Percentiles rank a stretch among this genome's conserved stretches.
phyloP scores from a whole-genome alignment of 2,113 vertebrate species.

The Cercocebus atys region DNA sequence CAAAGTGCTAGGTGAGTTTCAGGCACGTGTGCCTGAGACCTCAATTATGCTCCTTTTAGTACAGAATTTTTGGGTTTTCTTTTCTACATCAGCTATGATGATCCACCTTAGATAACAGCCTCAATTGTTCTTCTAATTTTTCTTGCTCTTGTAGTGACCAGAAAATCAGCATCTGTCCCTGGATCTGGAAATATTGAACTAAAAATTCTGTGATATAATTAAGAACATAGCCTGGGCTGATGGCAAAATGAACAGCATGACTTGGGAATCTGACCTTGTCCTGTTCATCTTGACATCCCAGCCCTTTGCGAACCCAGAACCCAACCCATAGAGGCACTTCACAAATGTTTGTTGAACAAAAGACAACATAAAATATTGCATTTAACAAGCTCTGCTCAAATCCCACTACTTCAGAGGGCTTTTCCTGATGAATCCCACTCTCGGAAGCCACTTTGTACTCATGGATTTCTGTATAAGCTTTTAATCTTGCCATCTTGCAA shows the following conservation, averaged over 20 bases:
- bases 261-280: not conserved
- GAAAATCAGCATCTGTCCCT: not conserved
- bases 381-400: slow-evolving; percentile 62
- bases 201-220: not conserved
- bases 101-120: not conserved
- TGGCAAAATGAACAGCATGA: not conserved
- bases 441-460: slow-evolving; percentile 62
- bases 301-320: not conserved
- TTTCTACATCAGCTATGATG: not conserved
- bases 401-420: slow-evolving; percentile 74
- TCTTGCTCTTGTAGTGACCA: not conserved
- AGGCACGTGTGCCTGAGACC: not conserved
- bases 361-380: slow-evolving; percentile 49
- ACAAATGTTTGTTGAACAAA: slow-evolving; percentile 35
- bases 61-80: not conserved
- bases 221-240: not conserved
- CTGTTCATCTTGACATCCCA: not conserved
- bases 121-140: not conserved
- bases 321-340: not conserved
- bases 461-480: slow-evolving; percentile 71
- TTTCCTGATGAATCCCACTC: slow-evolving; percentile 48
- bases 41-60: not conserved
- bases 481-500: slow-evolving; percentile 73
- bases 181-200: not conserved
- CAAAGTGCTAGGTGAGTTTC: not conserved